phyloP scores from a whole-genome alignment of 1,140 invertebrate genomes.

The Nixonia krombeini region DNA sequence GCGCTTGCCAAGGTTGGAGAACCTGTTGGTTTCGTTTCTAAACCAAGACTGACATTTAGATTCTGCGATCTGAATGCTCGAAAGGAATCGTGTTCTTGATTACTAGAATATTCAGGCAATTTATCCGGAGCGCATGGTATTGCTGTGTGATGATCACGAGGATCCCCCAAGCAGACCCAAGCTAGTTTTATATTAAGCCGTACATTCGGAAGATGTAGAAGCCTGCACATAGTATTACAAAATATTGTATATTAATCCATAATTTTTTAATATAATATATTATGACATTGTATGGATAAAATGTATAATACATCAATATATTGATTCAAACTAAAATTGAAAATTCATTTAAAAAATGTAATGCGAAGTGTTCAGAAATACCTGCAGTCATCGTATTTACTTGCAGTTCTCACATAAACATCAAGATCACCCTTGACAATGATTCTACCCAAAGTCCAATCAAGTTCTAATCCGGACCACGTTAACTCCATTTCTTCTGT shows the following conservation, averaged over 20 bases:
- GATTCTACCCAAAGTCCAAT: constrained; percentile 92
- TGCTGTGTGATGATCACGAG: constrained; percentile 96
- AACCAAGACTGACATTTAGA: constrained; percentile 87
- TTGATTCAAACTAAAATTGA: neutral
- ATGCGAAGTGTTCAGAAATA: constrained; percentile 64
- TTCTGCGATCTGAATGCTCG: constrained; percentile 92
- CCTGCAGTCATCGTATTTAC: constrained; percentile 98
- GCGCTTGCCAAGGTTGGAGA: constrained; percentile 76
- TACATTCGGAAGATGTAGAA: constrained; percentile 89
- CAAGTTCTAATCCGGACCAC: constrained; percentile 92
- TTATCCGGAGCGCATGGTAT: constrained; percentile 97
- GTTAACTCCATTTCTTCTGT: constrained; percentile 99
- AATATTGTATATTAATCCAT: neutral
- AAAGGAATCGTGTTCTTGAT: constrained; percentile 91
- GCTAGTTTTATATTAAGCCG: constrained; percentile 88
- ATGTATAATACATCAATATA: too few species aligned
- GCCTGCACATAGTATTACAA: constrained; percentile 21
- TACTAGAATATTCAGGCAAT: constrained; percentile 96
- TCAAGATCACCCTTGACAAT: constrained; percentile 74
- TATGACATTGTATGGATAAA: too few species aligned
- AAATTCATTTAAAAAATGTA: neutral
- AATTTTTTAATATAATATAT: too few species aligned
- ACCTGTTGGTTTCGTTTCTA: constrained; percentile 86
- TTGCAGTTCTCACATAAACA: constrained; percentile 94
- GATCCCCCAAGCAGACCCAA: constrained; percentile 93